These are phyloP conservation scores for Epizoanthus rinbou DNA, from an alignment of 92 coral and sea anemone genomes.

Conservation along the genomic window DNA sequence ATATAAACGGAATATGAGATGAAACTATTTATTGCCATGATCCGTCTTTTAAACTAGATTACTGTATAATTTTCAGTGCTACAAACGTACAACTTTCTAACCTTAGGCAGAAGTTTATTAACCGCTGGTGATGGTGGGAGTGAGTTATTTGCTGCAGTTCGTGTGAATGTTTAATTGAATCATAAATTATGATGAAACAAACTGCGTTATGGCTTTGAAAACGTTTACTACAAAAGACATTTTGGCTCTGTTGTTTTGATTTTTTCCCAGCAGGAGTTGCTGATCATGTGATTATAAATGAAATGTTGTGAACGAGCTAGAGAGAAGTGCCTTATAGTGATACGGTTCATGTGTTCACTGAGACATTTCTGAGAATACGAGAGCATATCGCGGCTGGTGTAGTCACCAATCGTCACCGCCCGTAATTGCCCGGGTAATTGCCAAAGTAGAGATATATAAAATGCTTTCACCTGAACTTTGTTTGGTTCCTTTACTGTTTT, in stretches of 20 bases:
- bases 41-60: slow-evolving; percentile 4
- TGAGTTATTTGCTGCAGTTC: neutral
- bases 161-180: slow-evolving; percentile 27
- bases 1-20: neutral
- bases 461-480: no score
- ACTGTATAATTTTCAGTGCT: neutral
- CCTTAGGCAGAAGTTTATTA: slow-evolving; percentile 19
- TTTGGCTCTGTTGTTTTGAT: slow-evolving; percentile 32
- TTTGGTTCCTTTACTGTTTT: no score
- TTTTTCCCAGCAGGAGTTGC: slow-evolving; percentile 13
- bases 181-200: slow-evolving; percentile 11
- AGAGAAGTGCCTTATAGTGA: neutral
- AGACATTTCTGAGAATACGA: neutral
- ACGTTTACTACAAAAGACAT: slow-evolving; percentile 3
- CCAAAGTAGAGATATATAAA: no score
- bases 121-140: neutral
- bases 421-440: no score
- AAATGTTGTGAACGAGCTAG: neutral
- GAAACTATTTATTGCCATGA: neutral
- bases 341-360: neutral
- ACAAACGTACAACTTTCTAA: neutral
- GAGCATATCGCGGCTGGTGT: neutral
- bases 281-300: neutral
- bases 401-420: no score
- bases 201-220: slow-evolving; percentile 23